phyloP scores from a whole-genome alignment of 2,113 vertebrate genomes.

The Xyrauchen texanus region DNA sequence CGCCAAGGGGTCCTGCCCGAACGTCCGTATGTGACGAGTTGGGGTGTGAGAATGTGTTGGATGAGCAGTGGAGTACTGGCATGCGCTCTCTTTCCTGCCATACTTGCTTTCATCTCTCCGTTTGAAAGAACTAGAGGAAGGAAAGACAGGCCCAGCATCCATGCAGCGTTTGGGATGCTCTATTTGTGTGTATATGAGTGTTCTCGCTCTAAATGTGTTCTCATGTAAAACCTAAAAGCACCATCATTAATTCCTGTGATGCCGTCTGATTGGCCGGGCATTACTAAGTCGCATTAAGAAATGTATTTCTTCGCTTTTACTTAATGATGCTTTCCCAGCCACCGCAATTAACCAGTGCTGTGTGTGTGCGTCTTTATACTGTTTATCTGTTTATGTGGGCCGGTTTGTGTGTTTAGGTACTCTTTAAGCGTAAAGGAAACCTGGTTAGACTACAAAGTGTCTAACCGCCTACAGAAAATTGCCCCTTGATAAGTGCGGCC shows the following conservation, averaged over 20 bases:
- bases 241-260: slow-evolving; percentile 74
- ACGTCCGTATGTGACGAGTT: too few relatives aligned
- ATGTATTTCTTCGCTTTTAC: slow-evolving; percentile 71
- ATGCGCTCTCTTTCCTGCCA: not conserved
- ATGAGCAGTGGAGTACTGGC: slow-evolving; percentile 21
- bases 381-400: slow-evolving; percentile 28
- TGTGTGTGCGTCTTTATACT: slow-evolving; percentile 19
- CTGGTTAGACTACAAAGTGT: slow-evolving; percentile 1
- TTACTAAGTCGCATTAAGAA: slow-evolving; percentile 76
- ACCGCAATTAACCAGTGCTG: slow-evolving; percentile 70
- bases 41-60: too few relatives aligned
- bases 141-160: slow-evolving; percentile 49
- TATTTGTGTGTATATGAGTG: slow-evolving; percentile 62
- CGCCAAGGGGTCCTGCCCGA: too few relatives aligned
- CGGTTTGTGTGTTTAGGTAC: slow-evolving; percentile 41
- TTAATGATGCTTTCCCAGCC: slow-evolving; percentile 72
- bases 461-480: slow-evolving; percentile 47
- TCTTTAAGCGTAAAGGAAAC: slow-evolving; percentile 46
- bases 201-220: slow-evolving; percentile 62
- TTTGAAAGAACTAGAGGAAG: not conserved
- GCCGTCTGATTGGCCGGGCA: slow-evolving; percentile 75
- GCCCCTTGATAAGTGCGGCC: slow-evolving; percentile 36
- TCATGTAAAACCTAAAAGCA: slow-evolving; percentile 62
- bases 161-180: slow-evolving; percentile 51
- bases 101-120: slow-evolving; percentile 32